These are phyloP conservation scores for Meloe dianella DNA, from an alignment of 2,888 invertebrate genomes.

Conservation along the genomic window DNA sequence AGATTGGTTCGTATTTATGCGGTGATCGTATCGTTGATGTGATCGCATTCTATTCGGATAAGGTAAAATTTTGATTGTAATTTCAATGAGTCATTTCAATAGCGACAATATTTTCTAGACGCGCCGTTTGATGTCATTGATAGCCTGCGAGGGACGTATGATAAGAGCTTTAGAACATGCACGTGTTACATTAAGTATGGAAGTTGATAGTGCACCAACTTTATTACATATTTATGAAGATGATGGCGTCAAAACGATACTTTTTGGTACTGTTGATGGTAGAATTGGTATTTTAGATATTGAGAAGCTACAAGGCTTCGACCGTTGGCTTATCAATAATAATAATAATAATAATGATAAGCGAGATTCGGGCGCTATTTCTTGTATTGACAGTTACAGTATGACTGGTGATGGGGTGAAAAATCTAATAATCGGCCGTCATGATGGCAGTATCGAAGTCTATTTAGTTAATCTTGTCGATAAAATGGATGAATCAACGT, in stretches of 20 bases:
- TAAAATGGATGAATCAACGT: conserved; percentile 61
- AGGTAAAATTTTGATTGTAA: conserved; percentile 52
- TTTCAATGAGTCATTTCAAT: not conserved
- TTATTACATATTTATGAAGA: conserved; percentile 73
- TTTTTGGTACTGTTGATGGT: conserved; percentile 90
- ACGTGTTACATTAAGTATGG: conserved; percentile 66
- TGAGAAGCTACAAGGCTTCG: conserved; percentile 58
- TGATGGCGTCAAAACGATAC: conserved; percentile 72
- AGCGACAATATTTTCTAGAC: conserved; percentile 59
- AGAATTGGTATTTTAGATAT: conserved; percentile 78
- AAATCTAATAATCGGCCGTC: conserved; percentile 77
- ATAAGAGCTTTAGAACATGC: conserved; percentile 78
- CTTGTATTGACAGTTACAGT: conserved; percentile 74
- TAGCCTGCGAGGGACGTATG: conserved; percentile 84
- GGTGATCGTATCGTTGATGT: conserved; percentile 90
- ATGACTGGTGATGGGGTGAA: conserved; percentile 71
- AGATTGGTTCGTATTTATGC: conserved; percentile 84
- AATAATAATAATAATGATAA: conserved; percentile 42
- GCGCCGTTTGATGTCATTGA: conserved; percentile 69
- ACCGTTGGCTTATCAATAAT: conserved; percentile 56
- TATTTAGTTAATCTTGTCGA: conserved; percentile 66
- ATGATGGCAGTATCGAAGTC: conserved; percentile 82
- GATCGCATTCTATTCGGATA: conserved; percentile 67
- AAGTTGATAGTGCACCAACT: conserved; percentile 62
- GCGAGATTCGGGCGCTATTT: conserved; percentile 61